Base-by-base conservation (phyloP, 1,140 invertebrate species). In the Drosophila nasuta region DNA sequence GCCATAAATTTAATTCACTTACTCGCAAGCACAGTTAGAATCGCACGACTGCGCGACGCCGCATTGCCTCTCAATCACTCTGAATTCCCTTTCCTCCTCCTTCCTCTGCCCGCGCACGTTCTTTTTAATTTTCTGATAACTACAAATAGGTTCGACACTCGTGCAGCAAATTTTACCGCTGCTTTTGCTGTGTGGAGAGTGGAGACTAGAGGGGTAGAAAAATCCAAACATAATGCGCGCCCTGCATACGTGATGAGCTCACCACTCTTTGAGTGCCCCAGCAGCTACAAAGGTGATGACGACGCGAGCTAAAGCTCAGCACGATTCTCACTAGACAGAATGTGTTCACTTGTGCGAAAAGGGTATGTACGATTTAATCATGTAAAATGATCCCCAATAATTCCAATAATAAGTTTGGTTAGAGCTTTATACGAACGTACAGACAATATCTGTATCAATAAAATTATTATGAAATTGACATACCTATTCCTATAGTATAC, bases 61-160 rank as follows among this genome's bases (percentile, higher is more conserved):
- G 67, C 54, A 15, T 35, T 59, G 59, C 75, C 35, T 52, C 54
- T 62, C 59, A 11, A 17, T 56, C 33, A 52, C 43, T 45, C 17
- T 46, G 33, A 20, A 25, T 17, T 30, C 41, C 56, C 57, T 3
- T 33, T 33, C n/a, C 8, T 3, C 7, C 33, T 45, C 15, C 48
- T 20, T 6, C 65, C n/a, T n/a, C 49, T 10, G 25, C 35, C 63
- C 58, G 67, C 66, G 67, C 80, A 88, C 80, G 83, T 88, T 88
- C 80, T 89, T 88, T 88, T 88, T 88, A 88, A 88, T 88, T 88
- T 88, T 88, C 83, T 88, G 85, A 88, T 88, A 88, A 88, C 83
- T 88, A 88, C 83, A 88, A 88, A 88, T 88, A 88, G 80, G 85
- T 88, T 88, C 83, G 77, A 88, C 82, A 86, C 83, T 88, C 83